Percentiles rank a stretch among this genome's conserved stretches.
phyloP scores from a whole-genome alignment of 2,888 invertebrate species.

The Hypomecis atomaria region DNA sequence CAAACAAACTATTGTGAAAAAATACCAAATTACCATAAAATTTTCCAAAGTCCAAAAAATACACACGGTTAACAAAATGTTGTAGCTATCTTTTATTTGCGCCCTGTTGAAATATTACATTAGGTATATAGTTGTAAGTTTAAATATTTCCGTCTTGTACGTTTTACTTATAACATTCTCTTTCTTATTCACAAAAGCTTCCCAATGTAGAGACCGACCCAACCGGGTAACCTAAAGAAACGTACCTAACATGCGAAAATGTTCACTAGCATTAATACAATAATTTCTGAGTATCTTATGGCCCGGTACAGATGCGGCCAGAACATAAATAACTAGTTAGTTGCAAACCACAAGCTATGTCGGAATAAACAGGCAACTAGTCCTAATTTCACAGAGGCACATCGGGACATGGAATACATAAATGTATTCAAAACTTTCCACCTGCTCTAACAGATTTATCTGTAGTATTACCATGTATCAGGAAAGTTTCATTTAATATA shows the following conservation, averaged over 20 bases:
- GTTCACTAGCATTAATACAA: background rate
- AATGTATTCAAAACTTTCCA: constrained; percentile 42
- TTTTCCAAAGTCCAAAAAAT: no score
- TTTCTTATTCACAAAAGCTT: no score
- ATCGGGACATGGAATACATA: constrained; percentile 44
- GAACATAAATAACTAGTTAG: constrained; percentile 29
- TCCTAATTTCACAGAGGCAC: constrained; percentile 35
- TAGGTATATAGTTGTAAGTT: no score
- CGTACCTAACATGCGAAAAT: constrained; percentile 8
- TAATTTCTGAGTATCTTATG: constrained; percentile 18
- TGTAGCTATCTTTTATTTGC: no score
- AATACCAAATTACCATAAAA: no score
- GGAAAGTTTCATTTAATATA: background rate
- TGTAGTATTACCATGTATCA: constrained; percentile 28
- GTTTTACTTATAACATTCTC: no score
- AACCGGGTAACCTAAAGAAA: background rate
- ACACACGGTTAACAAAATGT: no score
- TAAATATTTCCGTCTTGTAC: no score
- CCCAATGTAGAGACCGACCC: background rate
- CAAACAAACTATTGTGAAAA: no score
- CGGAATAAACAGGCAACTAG: constrained; percentile 37
- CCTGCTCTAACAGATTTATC: constrained; percentile 51
- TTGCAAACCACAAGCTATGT: constrained; percentile 25
- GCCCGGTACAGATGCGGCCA: constrained; percentile 12
- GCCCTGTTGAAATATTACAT: no score